These are phyloP conservation scores for Aplodontia rufa DNA, from an alignment of 2,113 vertebrate species.

Conservation along the genomic window DNA sequence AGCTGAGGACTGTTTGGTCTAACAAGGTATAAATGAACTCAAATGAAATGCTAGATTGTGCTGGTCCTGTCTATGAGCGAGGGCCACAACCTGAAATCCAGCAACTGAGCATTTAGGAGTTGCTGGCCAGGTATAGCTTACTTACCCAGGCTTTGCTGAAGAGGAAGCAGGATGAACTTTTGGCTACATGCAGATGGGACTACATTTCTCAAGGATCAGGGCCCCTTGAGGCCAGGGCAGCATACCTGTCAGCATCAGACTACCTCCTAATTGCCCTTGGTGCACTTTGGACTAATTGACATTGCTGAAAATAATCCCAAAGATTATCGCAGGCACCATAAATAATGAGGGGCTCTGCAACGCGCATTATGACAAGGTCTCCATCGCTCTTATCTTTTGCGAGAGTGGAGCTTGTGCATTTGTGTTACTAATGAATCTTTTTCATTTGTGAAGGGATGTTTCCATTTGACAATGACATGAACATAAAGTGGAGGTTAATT, in stretches of 20 bases:
- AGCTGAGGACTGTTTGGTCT: not conserved
- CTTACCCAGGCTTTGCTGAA: conserved; percentile 80
- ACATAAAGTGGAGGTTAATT: conserved; percentile 92
- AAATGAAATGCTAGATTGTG: not conserved
- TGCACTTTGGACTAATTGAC: conserved; percentile 88
- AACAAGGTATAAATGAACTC: not conserved
- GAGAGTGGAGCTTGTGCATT: conserved; percentile 84
- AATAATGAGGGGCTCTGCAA: conserved; percentile 84
- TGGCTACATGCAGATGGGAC: conserved; percentile 81
- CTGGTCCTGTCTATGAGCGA: not conserved
- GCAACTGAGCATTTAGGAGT: conserved; percentile 81
- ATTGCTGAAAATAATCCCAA: conserved; percentile 88
- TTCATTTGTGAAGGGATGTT: conserved; percentile 88
- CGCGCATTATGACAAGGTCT: conserved; percentile 86
- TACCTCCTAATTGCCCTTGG: conserved; percentile 85
- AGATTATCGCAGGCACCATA: conserved; percentile 89
- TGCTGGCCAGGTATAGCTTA: conserved; percentile 77
- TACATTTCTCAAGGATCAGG: conserved; percentile 84
- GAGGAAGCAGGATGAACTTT: conserved; percentile 86
- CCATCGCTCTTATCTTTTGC: conserved; percentile 85
- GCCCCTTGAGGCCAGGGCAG: conserved; percentile 78
- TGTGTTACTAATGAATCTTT: conserved; percentile 89
- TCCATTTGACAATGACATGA: conserved; percentile 91
- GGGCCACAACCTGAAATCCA: conserved; percentile 52
- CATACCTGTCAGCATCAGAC: conserved; percentile 84